Evolutionary conservation across 2,888 invertebrate species (phyloP).

Genomic region (Himalopsyche anomala): DNA sequence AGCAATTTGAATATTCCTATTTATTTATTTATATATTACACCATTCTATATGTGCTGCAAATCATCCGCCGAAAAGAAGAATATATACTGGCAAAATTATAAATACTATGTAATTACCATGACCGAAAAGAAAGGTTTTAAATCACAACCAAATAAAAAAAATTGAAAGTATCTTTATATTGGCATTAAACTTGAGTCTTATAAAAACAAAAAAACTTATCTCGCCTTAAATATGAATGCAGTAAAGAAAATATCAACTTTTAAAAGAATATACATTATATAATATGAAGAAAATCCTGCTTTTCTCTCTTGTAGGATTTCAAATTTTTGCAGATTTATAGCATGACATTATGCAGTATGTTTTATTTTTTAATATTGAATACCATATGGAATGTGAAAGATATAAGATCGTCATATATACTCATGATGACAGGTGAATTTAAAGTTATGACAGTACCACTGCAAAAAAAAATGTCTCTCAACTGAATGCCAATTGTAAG

Average conservation of each 20-base stretch:
- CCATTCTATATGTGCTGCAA: not conserved
- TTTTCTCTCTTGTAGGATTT: no score
- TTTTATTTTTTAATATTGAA: no score
- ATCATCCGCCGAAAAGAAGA: not conserved
- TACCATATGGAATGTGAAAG: no score
- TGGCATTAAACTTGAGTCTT: not conserved
- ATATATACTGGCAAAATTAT: not conserved
- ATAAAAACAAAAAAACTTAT: not conserved
- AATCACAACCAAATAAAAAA: slow-evolving; percentile 14
- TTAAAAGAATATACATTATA: no score
- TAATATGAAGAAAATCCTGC: no score
- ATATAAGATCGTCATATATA: no score
- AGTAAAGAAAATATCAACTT: not conserved
- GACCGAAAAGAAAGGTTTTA: slow-evolving; percentile 10
- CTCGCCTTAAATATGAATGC: not conserved
- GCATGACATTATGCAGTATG: no score
- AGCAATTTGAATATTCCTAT: not conserved
- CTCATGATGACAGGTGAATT: no score
- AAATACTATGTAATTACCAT: slow-evolving; percentile 9
- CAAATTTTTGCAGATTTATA: no score
- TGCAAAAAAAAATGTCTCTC: no score
- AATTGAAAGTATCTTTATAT: not conserved
- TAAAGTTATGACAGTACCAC: no score
- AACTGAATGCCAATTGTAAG: no score
- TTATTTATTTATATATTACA: not conserved